phyloP scores from a whole-genome alignment of 2,797 vertebrate species.

The Pelochelys cantorii region DNA sequence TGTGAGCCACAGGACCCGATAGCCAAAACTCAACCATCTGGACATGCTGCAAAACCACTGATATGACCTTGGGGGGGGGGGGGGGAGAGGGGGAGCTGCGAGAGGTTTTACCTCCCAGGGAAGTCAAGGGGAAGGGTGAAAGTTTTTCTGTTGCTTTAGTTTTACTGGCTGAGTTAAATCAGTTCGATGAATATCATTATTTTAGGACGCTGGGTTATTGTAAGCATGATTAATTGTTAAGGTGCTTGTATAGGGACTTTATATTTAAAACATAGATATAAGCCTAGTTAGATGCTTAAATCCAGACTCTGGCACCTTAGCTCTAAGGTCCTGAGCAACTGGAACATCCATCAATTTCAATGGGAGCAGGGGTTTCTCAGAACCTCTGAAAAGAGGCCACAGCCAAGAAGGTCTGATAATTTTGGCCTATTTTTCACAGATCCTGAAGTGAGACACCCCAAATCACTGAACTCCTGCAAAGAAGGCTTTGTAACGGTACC shows the following conservation, averaged over 20 bases:
- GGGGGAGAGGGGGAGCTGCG: not conserved
- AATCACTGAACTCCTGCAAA: not conserved
- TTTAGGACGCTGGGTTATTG: rapidly evolving
- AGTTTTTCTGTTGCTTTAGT: not conserved
- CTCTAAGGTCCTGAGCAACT: not conserved
- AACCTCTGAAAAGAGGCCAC: not conserved
- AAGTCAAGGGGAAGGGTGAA: constrained; percentile 10
- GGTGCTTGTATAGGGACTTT: not conserved
- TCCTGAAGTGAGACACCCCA: not conserved
- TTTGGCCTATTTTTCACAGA: not conserved
- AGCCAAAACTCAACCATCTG: rapidly evolving
- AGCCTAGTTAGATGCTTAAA: not conserved
- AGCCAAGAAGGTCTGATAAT: not conserved
- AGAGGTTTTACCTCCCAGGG: rapidly evolving
- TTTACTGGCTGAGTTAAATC: not conserved
- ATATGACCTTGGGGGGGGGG: not conserved
- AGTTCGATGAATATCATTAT: not conserved
- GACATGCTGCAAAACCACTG: not conserved
- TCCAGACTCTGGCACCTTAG: not conserved
- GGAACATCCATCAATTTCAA: not conserved
- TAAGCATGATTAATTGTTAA: not conserved
- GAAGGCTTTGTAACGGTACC: not conserved
- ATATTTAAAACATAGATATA: not conserved
- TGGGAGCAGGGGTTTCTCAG: not conserved
- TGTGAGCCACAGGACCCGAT: not conserved